Percentiles rank a stretch among this genome's conserved stretches.
phyloP scores from a whole-genome alignment of 2,888 invertebrate genomes.

The Diarsia dahlii region DNA sequence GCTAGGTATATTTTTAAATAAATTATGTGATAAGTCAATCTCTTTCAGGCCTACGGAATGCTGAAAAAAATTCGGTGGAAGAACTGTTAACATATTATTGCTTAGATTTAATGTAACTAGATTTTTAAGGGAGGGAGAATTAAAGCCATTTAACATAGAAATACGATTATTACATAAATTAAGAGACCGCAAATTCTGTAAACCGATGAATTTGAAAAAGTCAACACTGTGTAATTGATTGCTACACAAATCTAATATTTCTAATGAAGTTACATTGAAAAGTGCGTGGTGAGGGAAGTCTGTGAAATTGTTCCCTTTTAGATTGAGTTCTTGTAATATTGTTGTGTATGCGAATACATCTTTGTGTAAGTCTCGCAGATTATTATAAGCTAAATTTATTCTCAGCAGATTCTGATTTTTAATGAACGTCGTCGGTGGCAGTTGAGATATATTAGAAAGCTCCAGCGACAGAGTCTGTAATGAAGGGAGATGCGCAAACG shows the following conservation, averaged over 20 bases:
- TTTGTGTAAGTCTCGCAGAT: conserved; percentile 92
- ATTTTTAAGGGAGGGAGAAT: conserved; percentile 94
- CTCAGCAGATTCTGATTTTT: conserved; percentile 95
- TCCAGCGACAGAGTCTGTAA: conserved; percentile 94
- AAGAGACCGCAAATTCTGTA: conserved; percentile 94
- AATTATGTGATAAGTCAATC: conserved; percentile 95
- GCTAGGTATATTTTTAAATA: conserved; percentile 95
- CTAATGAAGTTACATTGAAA: conserved; percentile 94
- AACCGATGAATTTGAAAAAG: conserved; percentile 94
- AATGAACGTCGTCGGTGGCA: conserved; percentile 93
- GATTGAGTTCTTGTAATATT: conserved; percentile 94
- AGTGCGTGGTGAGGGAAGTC: conserved; percentile 95
- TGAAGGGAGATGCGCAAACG: conserved; percentile 94
- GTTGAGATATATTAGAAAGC: conserved; percentile 92
- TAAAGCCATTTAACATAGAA: conserved; percentile 94
- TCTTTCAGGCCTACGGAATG: conserved; percentile 93
- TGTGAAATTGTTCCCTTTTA: conserved; percentile 93
- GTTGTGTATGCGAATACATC: conserved; percentile 94
- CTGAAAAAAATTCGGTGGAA: conserved; percentile 95
- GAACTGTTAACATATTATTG: conserved; percentile 93
- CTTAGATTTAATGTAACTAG: conserved; percentile 94
- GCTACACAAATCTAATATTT: conserved; percentile 92
- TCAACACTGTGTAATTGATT: conserved; percentile 94
- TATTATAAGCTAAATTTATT: conserved; percentile 94
- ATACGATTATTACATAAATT: conserved; percentile 94